phyloP scores from a whole-genome alignment of 2,888 invertebrate genomes.

The Dryococelus australis region DNA sequence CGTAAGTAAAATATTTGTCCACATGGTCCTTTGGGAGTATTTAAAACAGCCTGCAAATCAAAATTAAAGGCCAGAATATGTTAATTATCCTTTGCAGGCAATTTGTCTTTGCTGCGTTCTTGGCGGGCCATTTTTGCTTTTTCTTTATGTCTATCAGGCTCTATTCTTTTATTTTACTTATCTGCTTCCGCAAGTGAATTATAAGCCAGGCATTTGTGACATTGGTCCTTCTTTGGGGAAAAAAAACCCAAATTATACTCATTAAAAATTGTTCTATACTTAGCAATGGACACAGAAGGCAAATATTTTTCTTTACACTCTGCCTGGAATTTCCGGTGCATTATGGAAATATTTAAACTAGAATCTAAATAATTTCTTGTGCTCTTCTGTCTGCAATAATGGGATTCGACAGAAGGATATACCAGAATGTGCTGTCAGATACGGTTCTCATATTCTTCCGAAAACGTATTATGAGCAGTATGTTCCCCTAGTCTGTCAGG shows the following conservation, averaged over 20 bases:
- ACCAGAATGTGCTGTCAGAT: neutral
- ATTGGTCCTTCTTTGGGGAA: too few relatives aligned
- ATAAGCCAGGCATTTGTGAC: too few relatives aligned
- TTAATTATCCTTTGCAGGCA: too few relatives aligned
- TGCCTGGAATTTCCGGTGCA: neutral
- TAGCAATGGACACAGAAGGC: too few relatives aligned
- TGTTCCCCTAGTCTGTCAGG: too few relatives aligned
- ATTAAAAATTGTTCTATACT: too few relatives aligned
- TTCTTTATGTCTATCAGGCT: neutral
- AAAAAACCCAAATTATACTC: too few relatives aligned
- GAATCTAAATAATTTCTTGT: neutral
- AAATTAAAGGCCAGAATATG: neutral
- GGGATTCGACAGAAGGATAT: neutral
- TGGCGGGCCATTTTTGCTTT: neutral
- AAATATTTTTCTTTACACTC: neutral
- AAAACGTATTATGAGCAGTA: too few relatives aligned
- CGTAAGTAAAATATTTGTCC: too few relatives aligned
- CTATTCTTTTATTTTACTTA: neutral
- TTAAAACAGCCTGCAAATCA: neutral
- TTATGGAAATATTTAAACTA: neutral
- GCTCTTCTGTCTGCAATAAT: too few relatives aligned
- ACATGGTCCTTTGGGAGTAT: neutral
- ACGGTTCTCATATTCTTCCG: too few relatives aligned
- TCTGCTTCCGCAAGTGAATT: too few relatives aligned
- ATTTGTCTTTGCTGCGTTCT: neutral